Base-by-base conservation (phyloP, 2,113 vertebrate genomes). In the Petaurus breviceps region DNA sequence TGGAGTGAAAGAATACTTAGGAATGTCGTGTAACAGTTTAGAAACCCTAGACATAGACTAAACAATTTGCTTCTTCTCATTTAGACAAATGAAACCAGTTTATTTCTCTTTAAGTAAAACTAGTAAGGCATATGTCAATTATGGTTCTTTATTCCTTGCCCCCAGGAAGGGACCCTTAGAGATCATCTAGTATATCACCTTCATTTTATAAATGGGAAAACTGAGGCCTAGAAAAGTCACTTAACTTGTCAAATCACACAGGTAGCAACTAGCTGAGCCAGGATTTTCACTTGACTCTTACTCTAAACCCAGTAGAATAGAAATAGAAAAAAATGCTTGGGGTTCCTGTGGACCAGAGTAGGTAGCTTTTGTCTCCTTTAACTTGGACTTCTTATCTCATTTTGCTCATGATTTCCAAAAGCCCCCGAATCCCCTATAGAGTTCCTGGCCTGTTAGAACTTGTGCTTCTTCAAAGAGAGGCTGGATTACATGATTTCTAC, bases 11-110 rank as follows among this genome's bases (percentile, higher is more conserved):
- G 43, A 95, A 90, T 90, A 23, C 0, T 57, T 37, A 51, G 47
- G 3, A 46, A 7, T 52, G 91, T 3, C 47, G 10, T 31, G 92
- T 51, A 93, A 92, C 46, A 95, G 16, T 49, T 47, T 90, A 11
- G 50, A 77, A 46, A 47, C 51, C 49, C 92, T 7, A 53, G 26
- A 2, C 23, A 28, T 14, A 54, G 31, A 89, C 57, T 94, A n/a
- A 14, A 47, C 52, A 90, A 68, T 46, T 89, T 91, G 91, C 8
- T 91, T 93, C 3, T 95, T 95, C 77, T 90, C 37, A 37, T 90
- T 94, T 51, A 93, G 7, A 3, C 43, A 92, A 77, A 53, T 91
- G 43, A 68, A 95, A 96, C 9, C 23, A 61, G n/a, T 57, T 89
- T 94, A 91, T 91, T 46, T 47, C 37, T 94, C 19, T 90, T 91